phyloP scores from a whole-genome alignment of 1,140 invertebrate genomes.

The Schlechtendalia chinensis region DNA sequence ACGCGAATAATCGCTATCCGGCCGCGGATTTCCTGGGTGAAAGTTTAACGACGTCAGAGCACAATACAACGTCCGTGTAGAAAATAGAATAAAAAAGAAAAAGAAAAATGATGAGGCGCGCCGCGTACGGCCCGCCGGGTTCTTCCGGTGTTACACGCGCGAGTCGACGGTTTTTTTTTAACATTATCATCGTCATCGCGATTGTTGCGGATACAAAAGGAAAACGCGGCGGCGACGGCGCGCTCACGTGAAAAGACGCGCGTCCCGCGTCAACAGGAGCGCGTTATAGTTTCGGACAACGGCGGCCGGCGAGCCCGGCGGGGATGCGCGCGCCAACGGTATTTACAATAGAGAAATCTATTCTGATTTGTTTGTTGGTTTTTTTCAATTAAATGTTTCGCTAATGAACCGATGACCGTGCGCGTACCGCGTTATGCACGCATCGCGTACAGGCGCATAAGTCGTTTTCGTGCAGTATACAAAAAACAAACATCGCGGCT shows the following conservation, averaged over 20 bases:
- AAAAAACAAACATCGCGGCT: neutral
- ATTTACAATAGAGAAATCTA: slow-evolving; percentile 3
- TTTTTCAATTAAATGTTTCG: slow-evolving; percentile 2
- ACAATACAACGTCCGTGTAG: too few species aligned
- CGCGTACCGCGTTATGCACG: too few species aligned
- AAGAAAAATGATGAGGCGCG: too few species aligned
- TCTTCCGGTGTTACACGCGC: neutral
- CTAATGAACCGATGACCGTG: neutral
- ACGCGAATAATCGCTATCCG: too few species aligned
- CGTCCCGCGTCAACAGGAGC: too few species aligned
- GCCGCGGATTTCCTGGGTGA: too few species aligned
- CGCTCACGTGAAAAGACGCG: too few species aligned
- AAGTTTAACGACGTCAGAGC: too few species aligned
- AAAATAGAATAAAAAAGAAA: too few species aligned
- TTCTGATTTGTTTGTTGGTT: neutral
- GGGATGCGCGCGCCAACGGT: neutral
- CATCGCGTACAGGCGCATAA: neutral
- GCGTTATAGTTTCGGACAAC: neutral
- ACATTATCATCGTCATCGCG: neutral
- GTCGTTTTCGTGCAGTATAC: neutral
- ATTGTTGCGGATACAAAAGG: neutral
- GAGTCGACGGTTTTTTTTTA: neutral
- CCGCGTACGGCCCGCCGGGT: too few species aligned
- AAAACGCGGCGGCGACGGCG: too few species aligned
- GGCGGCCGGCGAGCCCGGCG: neutral